Evolutionary conservation across 2,888 invertebrate species (phyloP).

Genomic region (Diachrysia chrysitis): DNA sequence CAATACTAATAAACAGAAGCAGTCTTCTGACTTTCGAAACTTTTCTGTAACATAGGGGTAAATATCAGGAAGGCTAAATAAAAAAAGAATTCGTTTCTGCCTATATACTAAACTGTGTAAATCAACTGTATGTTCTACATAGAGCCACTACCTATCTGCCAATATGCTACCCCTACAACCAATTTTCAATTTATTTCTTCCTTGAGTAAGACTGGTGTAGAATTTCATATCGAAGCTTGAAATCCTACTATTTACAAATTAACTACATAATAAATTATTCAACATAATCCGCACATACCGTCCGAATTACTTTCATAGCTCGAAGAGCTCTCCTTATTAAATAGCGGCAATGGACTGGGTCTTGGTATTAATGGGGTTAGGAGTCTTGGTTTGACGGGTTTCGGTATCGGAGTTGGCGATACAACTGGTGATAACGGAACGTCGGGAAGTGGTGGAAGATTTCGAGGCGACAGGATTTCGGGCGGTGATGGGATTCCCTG

Average conservation of each 20-base stretch:
- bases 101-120: too few relatives aligned
- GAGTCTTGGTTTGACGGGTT: slow-evolving; percentile 46
- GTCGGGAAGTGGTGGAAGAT: slow-evolving; percentile 12
- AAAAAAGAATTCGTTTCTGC: too few relatives aligned
- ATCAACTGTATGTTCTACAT: too few relatives aligned
- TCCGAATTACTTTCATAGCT: slow-evolving; percentile 30
- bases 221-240: too few relatives aligned
- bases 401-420: slow-evolving; percentile 19
- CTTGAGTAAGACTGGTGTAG: too few relatives aligned
- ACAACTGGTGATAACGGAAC: slow-evolving; percentile 17
- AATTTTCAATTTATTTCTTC: too few relatives aligned
- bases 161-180: too few relatives aligned
- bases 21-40: too few relatives aligned
- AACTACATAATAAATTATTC: neutral
- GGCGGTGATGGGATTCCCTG: slow-evolving; percentile 10
- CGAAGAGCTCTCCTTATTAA: slow-evolving; percentile 18
- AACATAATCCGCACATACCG: slow-evolving; percentile 33
- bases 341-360: slow-evolving; percentile 46
- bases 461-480: slow-evolving; percentile 13
- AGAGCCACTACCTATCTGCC: too few relatives aligned
- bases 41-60: too few relatives aligned
- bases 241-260: neutral
- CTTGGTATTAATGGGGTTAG: slow-evolving; percentile 50
- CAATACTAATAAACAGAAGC: too few relatives aligned
- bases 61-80: too few relatives aligned